phyloP scores from a whole-genome alignment of 2,113 vertebrate species.

The Entomyzon cyanotis region DNA sequence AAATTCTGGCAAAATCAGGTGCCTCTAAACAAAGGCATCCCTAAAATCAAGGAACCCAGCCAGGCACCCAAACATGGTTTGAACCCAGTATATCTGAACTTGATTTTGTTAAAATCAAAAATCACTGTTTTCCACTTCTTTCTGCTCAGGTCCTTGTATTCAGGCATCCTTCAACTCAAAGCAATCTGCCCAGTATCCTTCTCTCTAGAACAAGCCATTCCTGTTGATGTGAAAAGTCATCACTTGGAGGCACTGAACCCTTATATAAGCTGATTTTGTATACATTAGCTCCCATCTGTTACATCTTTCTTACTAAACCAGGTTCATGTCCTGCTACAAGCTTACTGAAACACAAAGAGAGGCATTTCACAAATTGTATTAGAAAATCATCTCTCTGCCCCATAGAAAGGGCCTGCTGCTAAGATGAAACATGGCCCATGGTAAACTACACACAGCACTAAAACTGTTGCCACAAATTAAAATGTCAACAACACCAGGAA shows the following conservation, averaged over 20 bases:
- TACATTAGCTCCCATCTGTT: not conserved
- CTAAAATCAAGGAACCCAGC: not conserved
- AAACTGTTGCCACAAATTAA: not conserved
- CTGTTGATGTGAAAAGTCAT: not conserved
- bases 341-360: not conserved
- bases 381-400: not conserved
- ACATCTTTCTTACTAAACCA: not conserved
- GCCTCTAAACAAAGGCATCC: not conserved
- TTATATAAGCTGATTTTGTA: not conserved
- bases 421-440: accelerated
- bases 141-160: not conserved
- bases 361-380: not conserved
- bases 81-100: not conserved
- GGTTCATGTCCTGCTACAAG: not conserved
- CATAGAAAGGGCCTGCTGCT: not conserved
- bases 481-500: not conserved
- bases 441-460: not conserved
- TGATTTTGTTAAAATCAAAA: not conserved
- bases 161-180: not conserved
- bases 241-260: not conserved
- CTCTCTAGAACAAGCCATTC: not conserved
- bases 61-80: not conserved
- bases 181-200: not conserved
- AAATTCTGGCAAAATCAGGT: not conserved
- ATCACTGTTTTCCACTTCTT: not conserved